Base-by-base conservation (phyloP, 1,140 invertebrate genomes). In the Phymorhynchus buccinoides region DNA sequence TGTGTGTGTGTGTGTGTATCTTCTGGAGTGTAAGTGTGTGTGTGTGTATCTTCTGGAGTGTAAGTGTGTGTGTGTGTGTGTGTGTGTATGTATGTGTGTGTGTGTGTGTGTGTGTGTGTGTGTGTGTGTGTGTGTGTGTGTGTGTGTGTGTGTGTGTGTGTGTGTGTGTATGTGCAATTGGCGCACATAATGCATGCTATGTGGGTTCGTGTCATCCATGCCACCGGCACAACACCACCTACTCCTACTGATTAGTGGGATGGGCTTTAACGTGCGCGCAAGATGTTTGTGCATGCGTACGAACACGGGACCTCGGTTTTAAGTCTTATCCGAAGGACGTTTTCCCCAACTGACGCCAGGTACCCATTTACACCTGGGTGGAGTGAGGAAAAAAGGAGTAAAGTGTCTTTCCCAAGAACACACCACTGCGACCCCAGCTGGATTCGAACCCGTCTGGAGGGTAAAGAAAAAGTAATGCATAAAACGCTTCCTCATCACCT, bases 111-210 rank as follows among this genome's bases (percentile, higher is more conserved):
- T 42, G 39, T 27, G 39, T 44, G 73, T 22, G 73, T 37, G 73
- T 3, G 73, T 35, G 73, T 14, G 73, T 77, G 27, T 77, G 73
- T 77, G 30, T 73, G 68, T 73, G 68, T 73, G 68, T n/a, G 27
- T n/a, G 68, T 35, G 68, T 35, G 68, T 35, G 37, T 35, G 68
- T 73, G 68, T 73, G 68, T 73, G 68, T 73, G 68, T 73, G 68
- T 73, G 68, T 73, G 68, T 73, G 68, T 30, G 7, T 52, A 2
- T 52, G 48, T 14, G 12, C 48, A 14, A 52, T 52, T 9, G 48
- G 48, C 48, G 48, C 48, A 52, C 48, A 52, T 52, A n/a, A 18
- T 52, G 22, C 48, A 18, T 52, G 48, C 22, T 52, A 52, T 14
- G 48, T 0, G 48, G 22, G n/a, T 73, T 16, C 14, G 16, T 30